Conservation (phyloP, 2,797 vertebrate genomes). For the Telmatherina bonti region DNA sequence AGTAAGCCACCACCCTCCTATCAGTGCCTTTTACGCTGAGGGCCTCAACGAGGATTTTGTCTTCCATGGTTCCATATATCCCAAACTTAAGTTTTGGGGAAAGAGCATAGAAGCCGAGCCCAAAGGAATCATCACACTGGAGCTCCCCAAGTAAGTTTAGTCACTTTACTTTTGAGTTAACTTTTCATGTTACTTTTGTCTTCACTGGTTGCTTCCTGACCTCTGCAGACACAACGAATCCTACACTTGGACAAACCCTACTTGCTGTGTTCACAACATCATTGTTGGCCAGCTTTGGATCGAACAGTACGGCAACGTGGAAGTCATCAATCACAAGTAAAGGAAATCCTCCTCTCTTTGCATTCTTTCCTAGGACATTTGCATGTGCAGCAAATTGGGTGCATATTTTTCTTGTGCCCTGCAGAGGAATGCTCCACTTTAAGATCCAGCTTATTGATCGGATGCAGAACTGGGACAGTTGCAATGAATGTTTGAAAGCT, state of each 20-base stretch:
- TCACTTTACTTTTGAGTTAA: neutral
- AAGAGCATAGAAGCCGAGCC: conserved; percentile 99
- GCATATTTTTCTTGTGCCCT: conserved; percentile 17
- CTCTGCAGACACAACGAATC: conserved; percentile 90
- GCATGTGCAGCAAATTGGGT: conserved; percentile 8
- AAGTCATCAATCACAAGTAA: conserved; percentile 98
- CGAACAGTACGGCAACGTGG: conserved; percentile 96
- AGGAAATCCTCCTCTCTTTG: conserved; percentile 13
- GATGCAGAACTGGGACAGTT: conserved; percentile 65
- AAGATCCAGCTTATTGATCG: conserved; percentile 61
- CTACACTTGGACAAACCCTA: conserved; percentile 98
- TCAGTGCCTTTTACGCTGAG: conserved; percentile 98
- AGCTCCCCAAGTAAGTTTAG: conserved; percentile 92
- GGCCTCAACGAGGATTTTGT: conserved; percentile 93
- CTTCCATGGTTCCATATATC: conserved; percentile 98
- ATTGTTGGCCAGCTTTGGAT: conserved; percentile 99
- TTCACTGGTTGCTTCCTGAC: conserved; percentile 9
- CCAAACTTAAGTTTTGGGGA: conserved; percentile 99
- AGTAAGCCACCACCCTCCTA: conserved; percentile 97
- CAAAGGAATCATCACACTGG: conserved; percentile 94
- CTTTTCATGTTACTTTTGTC: neutral
- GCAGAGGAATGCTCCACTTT: conserved; percentile 50
- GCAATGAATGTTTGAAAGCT: conserved; percentile 67
- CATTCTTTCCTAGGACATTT: conserved; percentile 3
- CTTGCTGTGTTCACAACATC: conserved; percentile 97